Conservation (phyloP, 2,888 invertebrate genomes). For the Metopia argyrocephala region DNA sequence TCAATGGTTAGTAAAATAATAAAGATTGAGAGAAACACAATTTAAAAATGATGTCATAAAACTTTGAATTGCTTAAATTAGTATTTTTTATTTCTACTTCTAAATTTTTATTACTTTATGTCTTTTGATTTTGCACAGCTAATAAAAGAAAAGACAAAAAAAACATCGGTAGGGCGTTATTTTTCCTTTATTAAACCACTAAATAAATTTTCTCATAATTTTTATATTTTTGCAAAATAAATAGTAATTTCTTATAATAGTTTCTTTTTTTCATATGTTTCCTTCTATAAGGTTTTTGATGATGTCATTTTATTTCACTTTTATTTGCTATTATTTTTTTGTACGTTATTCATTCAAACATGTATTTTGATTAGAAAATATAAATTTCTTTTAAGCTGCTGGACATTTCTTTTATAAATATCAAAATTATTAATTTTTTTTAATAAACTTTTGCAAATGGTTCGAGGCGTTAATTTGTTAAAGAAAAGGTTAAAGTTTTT, state of each 20-base stretch:
- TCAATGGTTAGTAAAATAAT: slow-evolving; percentile 10
- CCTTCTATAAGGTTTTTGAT: slow-evolving; percentile 40
- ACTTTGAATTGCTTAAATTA: slow-evolving; percentile 14
- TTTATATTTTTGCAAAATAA: slow-evolving; percentile 26
- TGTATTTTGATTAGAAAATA: neutral
- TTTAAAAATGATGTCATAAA: slow-evolving; percentile 55
- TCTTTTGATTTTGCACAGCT: neutral
- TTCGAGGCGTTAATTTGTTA: too few relatives aligned
- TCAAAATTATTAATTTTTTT: too few relatives aligned
- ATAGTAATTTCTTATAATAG: slow-evolving; percentile 16
- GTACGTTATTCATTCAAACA: neutral
- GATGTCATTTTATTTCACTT: slow-evolving; percentile 57
- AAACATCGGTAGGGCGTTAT: neutral
- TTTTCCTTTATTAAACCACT: neutral
- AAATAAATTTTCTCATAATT: neutral
- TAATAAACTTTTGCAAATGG: too few relatives aligned
- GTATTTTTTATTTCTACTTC: too few relatives aligned
- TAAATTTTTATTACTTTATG: too few relatives aligned
- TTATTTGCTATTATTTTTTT: slow-evolving; percentile 2
- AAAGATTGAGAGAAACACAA: neutral
- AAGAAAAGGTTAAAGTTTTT: too few relatives aligned
- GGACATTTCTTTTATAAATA: neutral
- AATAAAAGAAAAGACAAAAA: neutral
- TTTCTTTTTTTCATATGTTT: neutral
- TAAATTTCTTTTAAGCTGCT: neutral